Percentiles rank a stretch among this genome's conserved stretches.
These are phyloP conservation scores for Australoheros scitulus DNA, from an alignment of 2,113 vertebrate species.

Conservation along the genomic window DNA sequence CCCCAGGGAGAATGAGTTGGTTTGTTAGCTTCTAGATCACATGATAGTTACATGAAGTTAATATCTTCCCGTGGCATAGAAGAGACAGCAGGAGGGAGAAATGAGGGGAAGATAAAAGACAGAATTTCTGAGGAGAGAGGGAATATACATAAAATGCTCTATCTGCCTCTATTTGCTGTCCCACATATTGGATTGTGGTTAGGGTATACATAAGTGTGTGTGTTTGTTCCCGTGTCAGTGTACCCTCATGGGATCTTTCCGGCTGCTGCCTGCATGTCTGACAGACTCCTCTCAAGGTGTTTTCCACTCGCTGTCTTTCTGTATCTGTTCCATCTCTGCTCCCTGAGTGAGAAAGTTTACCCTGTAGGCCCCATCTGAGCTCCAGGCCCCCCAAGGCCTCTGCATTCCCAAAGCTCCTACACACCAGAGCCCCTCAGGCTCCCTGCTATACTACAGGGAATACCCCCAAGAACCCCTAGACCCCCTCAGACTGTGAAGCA, in stretches of 20 bases:
- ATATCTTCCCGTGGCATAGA: slow-evolving; percentile 63
- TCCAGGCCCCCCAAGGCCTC: slow-evolving; percentile 75
- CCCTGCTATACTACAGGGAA: slow-evolving; percentile 73
- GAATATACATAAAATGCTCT: slow-evolving; percentile 26
- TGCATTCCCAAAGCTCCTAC: slow-evolving; percentile 73
- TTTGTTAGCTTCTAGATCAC: slow-evolving; percentile 76
- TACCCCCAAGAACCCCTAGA: slow-evolving; percentile 72
- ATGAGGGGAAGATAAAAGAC: slow-evolving; percentile 61
- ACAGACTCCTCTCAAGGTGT: slow-evolving; percentile 79
- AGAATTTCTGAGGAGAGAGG: slow-evolving; percentile 18
- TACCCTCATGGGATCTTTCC: slow-evolving; percentile 62
- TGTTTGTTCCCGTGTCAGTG: slow-evolving; percentile 45
- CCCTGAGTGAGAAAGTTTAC: slow-evolving; percentile 72
- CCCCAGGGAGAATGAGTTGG: slow-evolving; percentile 59
- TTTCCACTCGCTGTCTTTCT: slow-evolving; percentile 66
- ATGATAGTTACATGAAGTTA: slow-evolving; percentile 68
- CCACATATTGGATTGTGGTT: slow-evolving; percentile 48
- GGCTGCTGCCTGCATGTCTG: slow-evolving; percentile 66
- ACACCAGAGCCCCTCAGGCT: slow-evolving; percentile 74
- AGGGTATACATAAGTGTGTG: slow-evolving; percentile 40
- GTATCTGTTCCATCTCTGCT: slow-evolving; percentile 66
- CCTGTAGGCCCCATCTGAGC: slow-evolving; percentile 80
- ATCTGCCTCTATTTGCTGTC: slow-evolving; percentile 32
- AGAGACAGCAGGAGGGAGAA: slow-evolving; percentile 54
- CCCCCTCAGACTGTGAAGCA: slow-evolving; percentile 73